A percentile compares a stretch with the other conserved stretches of the same genome.
Conservation (phyloP, 30 jellyfish, hydroid and myxozoan species). For the Clytia hemisphaerica region DNA sequence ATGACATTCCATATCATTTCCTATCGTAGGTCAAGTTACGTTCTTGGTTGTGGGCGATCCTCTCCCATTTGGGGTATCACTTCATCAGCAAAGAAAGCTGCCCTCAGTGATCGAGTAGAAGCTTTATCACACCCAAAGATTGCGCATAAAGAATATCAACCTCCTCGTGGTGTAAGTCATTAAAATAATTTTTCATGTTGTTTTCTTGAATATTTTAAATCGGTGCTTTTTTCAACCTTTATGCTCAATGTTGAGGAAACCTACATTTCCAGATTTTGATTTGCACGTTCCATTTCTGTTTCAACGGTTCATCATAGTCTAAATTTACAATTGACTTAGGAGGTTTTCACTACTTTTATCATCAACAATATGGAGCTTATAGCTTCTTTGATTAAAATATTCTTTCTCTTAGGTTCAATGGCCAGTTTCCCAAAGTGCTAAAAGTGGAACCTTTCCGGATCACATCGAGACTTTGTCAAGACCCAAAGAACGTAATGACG, state of each 20-base stretch:
- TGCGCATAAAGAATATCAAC: conserved; percentile 51
- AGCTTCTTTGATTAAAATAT: too few species aligned
- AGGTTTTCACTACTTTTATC: too few species aligned
- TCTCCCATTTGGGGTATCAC: conserved; percentile 90
- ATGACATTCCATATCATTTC: background rate
- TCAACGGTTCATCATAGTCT: too few species aligned
- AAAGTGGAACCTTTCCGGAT: conserved; percentile 39
- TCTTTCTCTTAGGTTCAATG: conserved; percentile 43
- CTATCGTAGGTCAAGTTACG: conserved; percentile 43
- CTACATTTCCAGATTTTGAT: too few species aligned
- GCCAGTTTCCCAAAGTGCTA: conserved; percentile 64
- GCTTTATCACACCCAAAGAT: conserved; percentile 63
- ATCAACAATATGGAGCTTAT: too few species aligned
- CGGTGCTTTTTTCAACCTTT: conserved; percentile 4
- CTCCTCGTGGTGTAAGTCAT: conserved; percentile 62
- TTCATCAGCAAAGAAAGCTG: conserved; percentile 50
- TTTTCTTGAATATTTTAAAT: background rate
- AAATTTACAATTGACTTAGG: too few species aligned
- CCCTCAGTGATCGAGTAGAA: conserved; percentile 25
- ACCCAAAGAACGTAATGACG: conserved; percentile 71
- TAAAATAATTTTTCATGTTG: background rate
- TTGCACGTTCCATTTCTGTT: too few species aligned
- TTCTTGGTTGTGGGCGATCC: conserved; percentile 93
- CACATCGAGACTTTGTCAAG: conserved; percentile 58
- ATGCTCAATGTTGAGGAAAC: too few species aligned